Evolutionary conservation across 2,113 vertebrate species (phyloP).

Genomic region (Tachysurus fulvidraco): DNA sequence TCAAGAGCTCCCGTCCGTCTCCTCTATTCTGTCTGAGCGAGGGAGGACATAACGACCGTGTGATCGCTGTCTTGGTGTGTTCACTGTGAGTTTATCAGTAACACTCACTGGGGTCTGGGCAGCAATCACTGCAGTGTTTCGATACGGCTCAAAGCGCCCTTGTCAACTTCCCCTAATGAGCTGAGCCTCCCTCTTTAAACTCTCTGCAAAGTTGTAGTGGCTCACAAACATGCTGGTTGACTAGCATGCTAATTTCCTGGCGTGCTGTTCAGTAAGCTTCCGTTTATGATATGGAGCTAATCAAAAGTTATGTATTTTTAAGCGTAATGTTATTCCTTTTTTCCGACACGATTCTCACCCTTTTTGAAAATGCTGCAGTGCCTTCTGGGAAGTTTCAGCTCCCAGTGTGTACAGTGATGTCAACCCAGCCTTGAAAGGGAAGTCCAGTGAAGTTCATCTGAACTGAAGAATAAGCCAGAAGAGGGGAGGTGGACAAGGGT

Average conservation of each 20-base stretch:
- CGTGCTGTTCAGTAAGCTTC: not conserved
- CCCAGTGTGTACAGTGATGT: not conserved
- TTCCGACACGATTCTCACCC: not conserved
- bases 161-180: slow-evolving; percentile 4
- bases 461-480: not conserved
- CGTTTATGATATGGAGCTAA: not conserved
- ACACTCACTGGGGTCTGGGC: not conserved
- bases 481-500: not conserved
- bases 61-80: not conserved
- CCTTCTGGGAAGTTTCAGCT: not conserved
- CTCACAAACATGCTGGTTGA: not conserved
- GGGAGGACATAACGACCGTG: not conserved
- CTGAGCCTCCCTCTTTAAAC: not conserved
- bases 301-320: not conserved
- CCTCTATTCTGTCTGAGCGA: not conserved
- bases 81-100: slow-evolving; percentile 1
- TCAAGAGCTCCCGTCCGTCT: not conserved
- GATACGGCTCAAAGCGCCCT: not conserved
- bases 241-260: not conserved
- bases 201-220: not conserved
- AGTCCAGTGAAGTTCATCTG: not conserved
- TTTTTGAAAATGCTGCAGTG: not conserved
- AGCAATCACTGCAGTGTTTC: not conserved
- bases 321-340: not conserved
- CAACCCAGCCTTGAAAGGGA: not conserved